Conservation (phyloP, 2,888 invertebrate species). For the Norana najaformis region DNA sequence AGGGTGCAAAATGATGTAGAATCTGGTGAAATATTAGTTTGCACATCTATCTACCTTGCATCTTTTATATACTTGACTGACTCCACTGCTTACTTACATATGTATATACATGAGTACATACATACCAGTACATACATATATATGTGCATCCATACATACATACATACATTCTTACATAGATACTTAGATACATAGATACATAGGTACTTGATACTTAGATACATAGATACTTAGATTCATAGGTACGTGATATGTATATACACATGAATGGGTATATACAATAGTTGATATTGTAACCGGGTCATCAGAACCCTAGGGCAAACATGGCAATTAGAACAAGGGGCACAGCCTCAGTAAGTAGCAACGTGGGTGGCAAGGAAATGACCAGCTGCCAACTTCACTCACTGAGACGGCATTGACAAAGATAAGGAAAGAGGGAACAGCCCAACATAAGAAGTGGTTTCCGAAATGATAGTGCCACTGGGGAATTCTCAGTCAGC, state of each 20-base stretch:
- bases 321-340: not conserved
- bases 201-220: not conserved
- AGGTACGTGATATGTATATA: too few species aligned
- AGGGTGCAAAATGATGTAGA: too few species aligned
- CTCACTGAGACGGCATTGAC: not conserved
- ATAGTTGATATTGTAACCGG: not conserved
- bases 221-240: too few species aligned
- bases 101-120: too few species aligned
- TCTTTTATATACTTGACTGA: too few species aligned
- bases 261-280: not conserved
- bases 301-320: not conserved
- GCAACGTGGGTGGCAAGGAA: not conserved
- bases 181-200: too few species aligned
- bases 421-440: not conserved
- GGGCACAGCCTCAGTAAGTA: not conserved
- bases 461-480: not conserved
- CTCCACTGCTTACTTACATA: too few species aligned
- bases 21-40: too few species aligned
- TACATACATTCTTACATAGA: too few species aligned
- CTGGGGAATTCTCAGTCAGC: not conserved
- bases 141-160: too few species aligned
- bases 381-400: constrained; percentile 2
- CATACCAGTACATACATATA: too few species aligned
- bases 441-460: constrained; percentile 13
- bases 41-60: too few species aligned